Percentiles rank a stretch among this genome's conserved stretches.
phyloP scores from a whole-genome alignment of 2,113 vertebrate genomes.

The Nothobranchius furzeri region DNA sequence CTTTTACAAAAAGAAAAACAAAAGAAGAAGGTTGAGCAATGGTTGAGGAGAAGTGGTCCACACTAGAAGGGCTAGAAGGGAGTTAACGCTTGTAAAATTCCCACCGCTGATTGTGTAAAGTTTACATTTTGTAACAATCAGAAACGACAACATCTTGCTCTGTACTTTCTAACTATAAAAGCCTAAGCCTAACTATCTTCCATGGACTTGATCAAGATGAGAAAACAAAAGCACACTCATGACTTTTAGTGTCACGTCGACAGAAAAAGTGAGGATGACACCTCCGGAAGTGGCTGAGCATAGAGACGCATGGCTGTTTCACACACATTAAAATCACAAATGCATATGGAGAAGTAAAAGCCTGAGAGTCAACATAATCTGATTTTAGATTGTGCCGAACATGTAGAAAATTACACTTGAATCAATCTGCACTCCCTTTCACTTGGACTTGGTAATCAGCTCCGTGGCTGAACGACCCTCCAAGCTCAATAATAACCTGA shows the following conservation, averaged over 20 bases:
- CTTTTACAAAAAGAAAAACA: neutral
- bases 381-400: constrained; percentile 11
- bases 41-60: neutral
- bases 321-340: constrained; percentile 11
- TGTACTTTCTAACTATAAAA: neutral
- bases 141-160: too few relatives aligned
- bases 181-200: too few relatives aligned
- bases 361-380: constrained; percentile 16
- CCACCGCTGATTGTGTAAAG: too few relatives aligned
- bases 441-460: constrained; percentile 39
- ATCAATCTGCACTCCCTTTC: constrained; percentile 37
- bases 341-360: constrained; percentile 32
- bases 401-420: constrained; percentile 30
- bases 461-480: neutral
- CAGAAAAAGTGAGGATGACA: constrained; percentile 23
- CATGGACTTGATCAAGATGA: neutral
- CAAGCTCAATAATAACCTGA: constrained; percentile 47
- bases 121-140: too few relatives aligned
- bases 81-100: too few relatives aligned
- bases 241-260: constrained; percentile 8
- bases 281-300: constrained; percentile 2
- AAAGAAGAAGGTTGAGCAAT: neutral
- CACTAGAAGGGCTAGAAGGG: neutral
- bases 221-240: neutral
- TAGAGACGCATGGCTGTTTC: neutral